Evolutionary conservation across 2,888 invertebrate species (phyloP), one percentile per base, ranked within the genome.

Genomic region (Drosophila mettleri): DNA sequence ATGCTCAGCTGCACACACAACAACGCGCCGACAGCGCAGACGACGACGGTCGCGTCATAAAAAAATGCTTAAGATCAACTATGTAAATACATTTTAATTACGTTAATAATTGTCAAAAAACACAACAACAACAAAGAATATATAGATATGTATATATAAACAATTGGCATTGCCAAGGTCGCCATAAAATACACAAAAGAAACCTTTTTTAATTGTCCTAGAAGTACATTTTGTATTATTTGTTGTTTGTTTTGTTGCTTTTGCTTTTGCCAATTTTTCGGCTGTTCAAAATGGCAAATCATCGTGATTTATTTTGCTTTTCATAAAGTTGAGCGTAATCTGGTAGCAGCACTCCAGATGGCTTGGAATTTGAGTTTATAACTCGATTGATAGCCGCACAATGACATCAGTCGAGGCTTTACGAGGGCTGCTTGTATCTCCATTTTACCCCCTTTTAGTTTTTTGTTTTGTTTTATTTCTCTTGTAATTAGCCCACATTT

Each of bases 41-140:
- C 58, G 62, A 64, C 75, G 79, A 76, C 65, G 81, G 84, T 34
- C 80, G 80, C 66, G 20, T 85, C 76, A 66, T 79, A 76, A 82
- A 54, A 49, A 54, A 79, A 73, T 75, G 63, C 70, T 73, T 72
- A 68, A 86, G 85, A 76, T 82, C 73, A 82, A 65, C 67, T 68
- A 72, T 83, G 77, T 86, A 89, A 87, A 87, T 87, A 87, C 74
- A 83, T 85, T 88, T 84, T 89, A 89, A 88, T 88, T 89, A 89
- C 89, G 80, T 80, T 86, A 88, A 87, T 89, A 89, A 88, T 89
- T 88, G 89, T 76, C 70, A 86, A 89, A 66, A 71, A 48, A 45
- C 9, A 22, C 20, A 33, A n/a, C n/a, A n/a, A n/a, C 18, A 31
- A 1, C n/a, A 34, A 49, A 34, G 20, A 16, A 22, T 14, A 33